Base-by-base conservation (phyloP, 2,888 invertebrate species). In the Campoplex capitator region DNA sequence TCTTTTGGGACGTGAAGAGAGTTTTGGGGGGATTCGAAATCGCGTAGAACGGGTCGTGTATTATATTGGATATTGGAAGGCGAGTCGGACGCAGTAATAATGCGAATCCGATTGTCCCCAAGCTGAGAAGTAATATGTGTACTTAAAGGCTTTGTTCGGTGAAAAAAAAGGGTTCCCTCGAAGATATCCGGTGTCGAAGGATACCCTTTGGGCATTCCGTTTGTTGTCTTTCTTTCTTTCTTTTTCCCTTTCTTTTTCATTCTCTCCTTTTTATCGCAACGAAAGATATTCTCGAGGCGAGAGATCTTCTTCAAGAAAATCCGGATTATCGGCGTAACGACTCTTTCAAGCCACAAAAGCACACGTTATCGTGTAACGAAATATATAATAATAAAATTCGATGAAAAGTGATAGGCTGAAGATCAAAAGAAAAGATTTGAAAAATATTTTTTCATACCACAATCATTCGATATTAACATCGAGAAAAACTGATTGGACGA, bases 61-160 rank as follows among this genome's bases (percentile, higher is more conserved):
- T 28, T 28, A 73, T 51, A 54, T 73, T 73, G 35, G 51, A 58
- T 75, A 42, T 54, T 23, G 67, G 32, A 78, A 56, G 67, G 65
- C 16, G 18, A 48, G 16, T 67, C 51, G 51, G 23, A 67, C 56
- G n/a, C 74, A 54, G 74, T 56, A 74, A 84, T 79, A 84, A 79
- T 79, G 67, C 68, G 68, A 84, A 84, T 84, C 74, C 80, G 80
- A 84, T 84, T 84, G 84, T 84, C 84, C 73, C 75, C 62, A 62
- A 80, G 75, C 75, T 65, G 62, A 80, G 70, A 51, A 70, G 51
- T 76, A 75, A 75, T 75, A 45, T 54, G 54, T 84, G 79, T 79
- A 74, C 73, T 79, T 68, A 79, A 84, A 79, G 70, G 70, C 73
- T 77, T 65, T 74, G 65, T 67, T 51, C 28, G 38, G 56, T 18